Base-by-base conservation (phyloP, 2,797 vertebrate species). In the Tympanoctomys barrerae region DNA sequence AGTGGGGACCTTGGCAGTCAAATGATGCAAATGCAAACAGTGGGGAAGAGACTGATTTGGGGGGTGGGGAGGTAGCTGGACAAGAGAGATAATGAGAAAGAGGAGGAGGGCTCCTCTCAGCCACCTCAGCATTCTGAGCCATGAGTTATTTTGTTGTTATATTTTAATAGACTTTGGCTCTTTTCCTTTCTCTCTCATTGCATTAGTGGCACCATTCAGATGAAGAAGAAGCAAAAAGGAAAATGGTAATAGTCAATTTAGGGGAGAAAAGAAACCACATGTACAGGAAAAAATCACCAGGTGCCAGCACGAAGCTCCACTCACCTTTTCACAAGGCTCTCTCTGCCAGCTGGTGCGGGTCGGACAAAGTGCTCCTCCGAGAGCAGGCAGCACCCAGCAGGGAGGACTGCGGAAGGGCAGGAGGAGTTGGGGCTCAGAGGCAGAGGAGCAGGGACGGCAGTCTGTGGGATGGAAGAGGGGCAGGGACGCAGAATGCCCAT, bases 171-270 rank as follows among this genome's bases (percentile, higher is more conserved):
- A 11, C 57, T 96, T 94, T 89, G 83, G 91, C 70, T 95, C 64
- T 95, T 89, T 93, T 86, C 84, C 62, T 75, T 90, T 90, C 64
- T 88, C 66, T 95, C 80, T 94, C 54, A 70, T 78, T 79, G 31
- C 97, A 94, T 97, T 95, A 96, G 95, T 96, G 91, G 68, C 73
- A 78, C 92, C 52, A 93, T 94, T 97, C 95, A 94, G n/a, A 91
- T 59, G 61, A 71, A 57, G 96, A 95, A 90, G 83, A 54, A 91
- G 94, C 87, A 83, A 90, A 86, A 36, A 75, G 13, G 64, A 88
- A 97, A 97, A 96, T 90, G 77, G 22, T 96, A 93, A 96, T 89
- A 93, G 88, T 90, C 91, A 91, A 90, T 92, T 97, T 95, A 59
- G 77, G 64, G 36, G 89, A 54, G 59, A 80, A 89, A 70, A 75